phyloP scores from a whole-genome alignment of 1,140 invertebrate species.

The Plutomurus gul region DNA sequence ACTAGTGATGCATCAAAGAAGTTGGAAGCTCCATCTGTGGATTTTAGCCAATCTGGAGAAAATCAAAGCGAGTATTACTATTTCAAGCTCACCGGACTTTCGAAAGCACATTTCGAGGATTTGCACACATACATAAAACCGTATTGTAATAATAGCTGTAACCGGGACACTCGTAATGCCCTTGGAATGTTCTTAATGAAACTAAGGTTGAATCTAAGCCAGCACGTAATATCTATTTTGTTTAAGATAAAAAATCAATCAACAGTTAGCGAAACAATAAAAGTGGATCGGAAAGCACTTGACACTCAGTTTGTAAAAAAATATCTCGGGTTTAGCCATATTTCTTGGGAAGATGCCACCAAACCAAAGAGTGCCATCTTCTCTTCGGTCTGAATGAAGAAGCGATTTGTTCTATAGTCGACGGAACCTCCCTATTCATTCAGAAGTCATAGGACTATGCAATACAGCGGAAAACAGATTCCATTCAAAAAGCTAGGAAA shows the following conservation, averaged over 20 bases:
- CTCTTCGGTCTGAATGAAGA: background rate
- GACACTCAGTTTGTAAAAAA: background rate
- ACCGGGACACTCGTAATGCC: background rate
- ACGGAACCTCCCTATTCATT: background rate
- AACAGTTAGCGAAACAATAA: background rate
- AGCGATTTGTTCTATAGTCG: background rate
- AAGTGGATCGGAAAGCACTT: background rate
- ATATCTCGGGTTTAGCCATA: background rate
- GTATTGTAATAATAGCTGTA: background rate
- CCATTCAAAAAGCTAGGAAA: background rate
- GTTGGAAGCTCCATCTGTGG: no score
- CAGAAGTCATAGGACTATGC: background rate
- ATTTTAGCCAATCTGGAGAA: no score
- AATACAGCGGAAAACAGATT: background rate
- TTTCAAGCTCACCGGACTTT: background rate
- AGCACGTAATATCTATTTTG: background rate
- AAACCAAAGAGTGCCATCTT: background rate
- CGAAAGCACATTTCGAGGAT: background rate
- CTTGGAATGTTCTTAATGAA: background rate
- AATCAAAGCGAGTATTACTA: no score
- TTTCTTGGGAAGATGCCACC: background rate
- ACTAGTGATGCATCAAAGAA: no score
- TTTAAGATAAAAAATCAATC: background rate
- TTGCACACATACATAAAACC: background rate
- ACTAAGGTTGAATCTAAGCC: background rate